A percentile compares a stretch with the other conserved stretches of the same genome.
phyloP scores from a whole-genome alignment of 2,888 invertebrate species.

The Spisula solida region DNA sequence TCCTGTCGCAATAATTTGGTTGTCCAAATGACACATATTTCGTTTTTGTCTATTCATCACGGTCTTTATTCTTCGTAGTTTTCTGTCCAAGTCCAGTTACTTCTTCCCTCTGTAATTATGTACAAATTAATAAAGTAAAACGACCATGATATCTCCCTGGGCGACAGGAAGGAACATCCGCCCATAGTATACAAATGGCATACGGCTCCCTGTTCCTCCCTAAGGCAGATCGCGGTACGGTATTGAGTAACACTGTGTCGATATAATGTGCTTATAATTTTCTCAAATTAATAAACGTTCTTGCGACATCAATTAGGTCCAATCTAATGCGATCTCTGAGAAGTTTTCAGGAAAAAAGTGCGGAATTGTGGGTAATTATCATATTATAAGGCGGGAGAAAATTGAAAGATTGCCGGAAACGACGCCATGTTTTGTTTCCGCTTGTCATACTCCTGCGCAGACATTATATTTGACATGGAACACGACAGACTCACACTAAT shows the following conservation, averaged over 20 bases:
- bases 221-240: constrained; percentile 41
- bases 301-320: constrained; percentile 60
- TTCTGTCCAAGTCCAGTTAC: constrained; percentile 33
- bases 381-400: constrained; percentile 40
- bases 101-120: constrained; percentile 52
- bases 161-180: constrained; percentile 48
- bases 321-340: constrained; percentile 37
- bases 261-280: constrained; percentile 58
- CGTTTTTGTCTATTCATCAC: constrained; percentile 37
- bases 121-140: constrained; percentile 49
- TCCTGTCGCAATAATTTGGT: not conserved
- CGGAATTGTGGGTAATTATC: constrained; percentile 36
- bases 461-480: constrained; percentile 7
- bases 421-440: constrained; percentile 50
- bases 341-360: constrained; percentile 42
- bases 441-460: not conserved
- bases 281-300: constrained; percentile 63
- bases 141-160: constrained; percentile 34
- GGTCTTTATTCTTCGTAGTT: constrained; percentile 20
- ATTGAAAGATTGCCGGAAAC: constrained; percentile 46
- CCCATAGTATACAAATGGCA: constrained; percentile 52
- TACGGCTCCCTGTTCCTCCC: constrained; percentile 39
- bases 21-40: constrained; percentile 28
- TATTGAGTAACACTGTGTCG: constrained; percentile 66
- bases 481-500: not conserved